phyloP scores from a whole-genome alignment of 37 sponge, comb jelly and placozoan genomes.

The Ephydatia muelleri region DNA sequence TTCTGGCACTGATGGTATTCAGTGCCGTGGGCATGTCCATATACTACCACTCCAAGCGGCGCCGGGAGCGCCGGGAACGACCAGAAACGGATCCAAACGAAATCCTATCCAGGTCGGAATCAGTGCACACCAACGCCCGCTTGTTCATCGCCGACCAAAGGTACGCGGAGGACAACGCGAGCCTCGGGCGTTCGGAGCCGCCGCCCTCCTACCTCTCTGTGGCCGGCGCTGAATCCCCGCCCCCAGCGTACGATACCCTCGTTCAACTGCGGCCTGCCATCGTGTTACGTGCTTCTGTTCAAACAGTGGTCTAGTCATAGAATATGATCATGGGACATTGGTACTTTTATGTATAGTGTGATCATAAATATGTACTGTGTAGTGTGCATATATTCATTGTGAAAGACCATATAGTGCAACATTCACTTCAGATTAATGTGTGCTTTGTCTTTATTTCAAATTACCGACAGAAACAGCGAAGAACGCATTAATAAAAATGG shows the following conservation, averaged over 20 bases:
- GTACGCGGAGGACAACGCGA: background rate
- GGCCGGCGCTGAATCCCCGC: background rate
- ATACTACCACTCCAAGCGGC: background rate
- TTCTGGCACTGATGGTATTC: background rate
- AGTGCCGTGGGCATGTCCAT: background rate
- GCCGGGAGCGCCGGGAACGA: background rate
- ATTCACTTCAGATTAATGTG: too few relatives aligned
- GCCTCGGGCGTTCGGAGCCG: background rate
- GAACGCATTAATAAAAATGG: too few relatives aligned
- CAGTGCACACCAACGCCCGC: background rate
- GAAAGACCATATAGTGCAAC: too few relatives aligned
- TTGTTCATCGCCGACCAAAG: background rate
- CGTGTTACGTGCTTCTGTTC: background rate
- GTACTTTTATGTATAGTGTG: too few relatives aligned
- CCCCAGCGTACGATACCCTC: background rate
- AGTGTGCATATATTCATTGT: too few relatives aligned
- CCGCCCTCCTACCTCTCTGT: background rate
- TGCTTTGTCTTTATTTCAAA: too few relatives aligned
- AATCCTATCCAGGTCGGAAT: background rate
- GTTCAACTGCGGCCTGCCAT: background rate
- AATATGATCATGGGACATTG: too few relatives aligned
- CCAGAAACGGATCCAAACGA: background rate
- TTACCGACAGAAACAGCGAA: too few relatives aligned
- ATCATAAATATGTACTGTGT: too few relatives aligned
- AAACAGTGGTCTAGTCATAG: background rate